Conservation (phyloP, 2,113 vertebrate species). For the Casuarius casuarius region DNA sequence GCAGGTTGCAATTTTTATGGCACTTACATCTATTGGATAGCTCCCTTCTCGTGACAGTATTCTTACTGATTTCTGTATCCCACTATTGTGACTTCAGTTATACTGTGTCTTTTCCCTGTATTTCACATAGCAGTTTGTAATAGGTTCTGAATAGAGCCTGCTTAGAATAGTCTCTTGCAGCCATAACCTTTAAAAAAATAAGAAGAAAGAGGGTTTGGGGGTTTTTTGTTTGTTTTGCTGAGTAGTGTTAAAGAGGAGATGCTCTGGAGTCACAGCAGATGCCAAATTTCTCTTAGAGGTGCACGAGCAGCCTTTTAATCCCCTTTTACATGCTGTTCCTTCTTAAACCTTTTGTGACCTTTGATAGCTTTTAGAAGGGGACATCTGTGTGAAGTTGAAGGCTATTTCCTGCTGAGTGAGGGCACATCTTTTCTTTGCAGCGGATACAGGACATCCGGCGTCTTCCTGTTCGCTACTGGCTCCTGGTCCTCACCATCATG, state of each 20-base stretch:
- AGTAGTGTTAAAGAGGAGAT: neutral
- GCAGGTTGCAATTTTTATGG: neutral
- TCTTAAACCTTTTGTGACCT: neutral
- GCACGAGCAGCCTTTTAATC: neutral
- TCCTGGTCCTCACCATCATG: slow-evolving; percentile 85
- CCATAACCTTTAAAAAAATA: neutral
- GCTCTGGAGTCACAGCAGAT: neutral
- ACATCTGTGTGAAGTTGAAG: neutral
- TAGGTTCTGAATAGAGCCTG: neutral
- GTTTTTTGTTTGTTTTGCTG: neutral
- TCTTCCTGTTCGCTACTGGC: slow-evolving; percentile 80
- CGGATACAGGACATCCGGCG: slow-evolving; percentile 77
- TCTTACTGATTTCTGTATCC: neutral
- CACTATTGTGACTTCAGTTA: neutral
- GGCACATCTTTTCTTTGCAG: slow-evolving; percentile 61
- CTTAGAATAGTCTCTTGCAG: neutral
- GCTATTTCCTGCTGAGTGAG: neutral
- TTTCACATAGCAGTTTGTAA: neutral
- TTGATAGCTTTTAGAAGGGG: neutral
- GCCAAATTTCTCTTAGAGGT: neutral
- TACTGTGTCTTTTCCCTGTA: neutral
- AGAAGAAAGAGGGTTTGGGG: neutral
- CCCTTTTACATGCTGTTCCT: neutral
- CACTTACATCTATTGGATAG: neutral
- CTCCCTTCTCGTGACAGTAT: neutral